These are phyloP conservation scores for Paedocypris sp. DNA, from an alignment of 2,113 vertebrate genomes.

Conservation along the genomic window DNA sequence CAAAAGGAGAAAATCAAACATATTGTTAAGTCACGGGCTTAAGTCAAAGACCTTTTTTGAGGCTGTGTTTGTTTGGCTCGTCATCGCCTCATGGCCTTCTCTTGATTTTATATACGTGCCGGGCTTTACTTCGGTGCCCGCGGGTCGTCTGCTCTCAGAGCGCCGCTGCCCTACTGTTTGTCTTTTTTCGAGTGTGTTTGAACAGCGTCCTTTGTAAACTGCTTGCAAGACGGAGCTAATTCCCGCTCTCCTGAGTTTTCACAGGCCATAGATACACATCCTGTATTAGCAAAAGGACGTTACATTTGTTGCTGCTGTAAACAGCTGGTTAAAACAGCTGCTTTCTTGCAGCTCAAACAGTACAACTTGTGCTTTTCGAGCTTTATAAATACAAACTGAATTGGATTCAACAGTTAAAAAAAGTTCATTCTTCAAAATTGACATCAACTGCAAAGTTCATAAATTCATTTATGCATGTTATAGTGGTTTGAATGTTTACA, in stretches of 20 bases:
- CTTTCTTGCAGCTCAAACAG: too few relatives aligned
- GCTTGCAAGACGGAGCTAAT: neutral
- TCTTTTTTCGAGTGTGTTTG: constrained; percentile 1
- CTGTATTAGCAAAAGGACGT: too few relatives aligned
- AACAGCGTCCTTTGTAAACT: neutral
- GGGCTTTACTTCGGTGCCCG: neutral
- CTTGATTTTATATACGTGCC: constrained; percentile 6
- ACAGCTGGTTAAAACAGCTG: too few relatives aligned
- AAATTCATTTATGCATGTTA: too few relatives aligned
- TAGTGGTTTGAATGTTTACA: too few relatives aligned
- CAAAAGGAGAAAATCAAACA: constrained; percentile 21
- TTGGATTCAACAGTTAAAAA: too few relatives aligned
- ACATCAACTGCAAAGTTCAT: too few relatives aligned
- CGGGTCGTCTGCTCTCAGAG: neutral
- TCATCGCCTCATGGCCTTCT: neutral
- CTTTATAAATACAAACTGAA: too few relatives aligned
- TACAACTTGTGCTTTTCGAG: too few relatives aligned
- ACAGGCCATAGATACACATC: neutral
- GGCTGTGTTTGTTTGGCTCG: constrained; percentile 23
- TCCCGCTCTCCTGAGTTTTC: neutral
- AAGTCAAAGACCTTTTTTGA: constrained; percentile 4
- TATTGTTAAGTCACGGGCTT: neutral
- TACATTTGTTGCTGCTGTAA: too few relatives aligned
- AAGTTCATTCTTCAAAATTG: too few relatives aligned
- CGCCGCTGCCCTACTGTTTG: neutral